Evolutionary conservation across 2,888 invertebrate species (phyloP).

Genomic region (Papilio gigon): DNA sequence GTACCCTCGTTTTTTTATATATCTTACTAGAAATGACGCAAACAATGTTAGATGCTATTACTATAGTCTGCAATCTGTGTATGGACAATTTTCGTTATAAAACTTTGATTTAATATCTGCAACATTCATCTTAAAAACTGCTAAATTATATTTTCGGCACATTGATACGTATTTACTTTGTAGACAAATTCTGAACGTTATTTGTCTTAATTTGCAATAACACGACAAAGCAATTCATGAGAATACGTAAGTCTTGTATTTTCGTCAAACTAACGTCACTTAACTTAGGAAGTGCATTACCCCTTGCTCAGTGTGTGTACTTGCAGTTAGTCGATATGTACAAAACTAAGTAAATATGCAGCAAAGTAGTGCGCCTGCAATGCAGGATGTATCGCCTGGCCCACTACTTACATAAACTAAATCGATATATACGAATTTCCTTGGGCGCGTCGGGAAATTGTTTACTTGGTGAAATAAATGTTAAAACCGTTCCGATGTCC

Average conservation of each 20-base stretch:
- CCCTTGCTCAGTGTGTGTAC: neutral
- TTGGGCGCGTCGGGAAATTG: neutral
- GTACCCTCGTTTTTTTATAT: neutral
- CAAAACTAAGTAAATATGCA: conserved; percentile 30
- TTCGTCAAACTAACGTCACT: neutral
- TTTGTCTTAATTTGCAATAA: too few species aligned
- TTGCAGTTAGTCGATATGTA: conserved; percentile 11
- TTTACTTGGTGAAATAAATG: neutral
- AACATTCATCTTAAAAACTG: neutral
- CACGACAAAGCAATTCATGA: too few species aligned
- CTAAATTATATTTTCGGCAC: neutral
- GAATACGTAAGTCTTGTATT: too few species aligned
- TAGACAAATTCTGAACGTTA: too few species aligned
- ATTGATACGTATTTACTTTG: too few species aligned
- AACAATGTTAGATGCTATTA: too few species aligned
- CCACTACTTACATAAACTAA: neutral
- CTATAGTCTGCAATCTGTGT: too few species aligned
- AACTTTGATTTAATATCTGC: too few species aligned
- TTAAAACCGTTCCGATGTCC: too few species aligned
- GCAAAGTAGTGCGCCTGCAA: conserved; percentile 15
- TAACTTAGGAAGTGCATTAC: neutral
- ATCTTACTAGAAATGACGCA: neutral
- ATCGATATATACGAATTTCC: neutral
- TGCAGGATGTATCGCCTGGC: conserved; percentile 28
- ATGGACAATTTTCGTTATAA: too few species aligned